Conservation (phyloP, 2,113 vertebrate genomes). For the Mohoua ochrocephala region DNA sequence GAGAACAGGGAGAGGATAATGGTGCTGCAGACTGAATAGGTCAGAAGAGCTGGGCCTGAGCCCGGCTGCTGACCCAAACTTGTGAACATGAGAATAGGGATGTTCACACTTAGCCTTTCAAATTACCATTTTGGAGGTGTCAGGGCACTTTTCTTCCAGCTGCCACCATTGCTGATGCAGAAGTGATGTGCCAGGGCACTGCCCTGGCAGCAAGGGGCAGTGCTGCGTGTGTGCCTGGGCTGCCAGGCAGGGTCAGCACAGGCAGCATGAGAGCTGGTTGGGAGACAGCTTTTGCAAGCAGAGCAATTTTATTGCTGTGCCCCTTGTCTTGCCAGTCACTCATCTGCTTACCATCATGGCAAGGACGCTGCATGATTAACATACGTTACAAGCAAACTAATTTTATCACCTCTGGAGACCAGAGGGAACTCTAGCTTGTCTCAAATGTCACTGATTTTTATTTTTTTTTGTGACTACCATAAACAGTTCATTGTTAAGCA, state of each 20-base stretch:
- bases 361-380: neutral
- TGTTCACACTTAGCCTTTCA: neutral
- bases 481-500: neutral
- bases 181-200: neutral
- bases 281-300: neutral
- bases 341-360: rapidly evolving
- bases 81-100: neutral
- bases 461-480: neutral
- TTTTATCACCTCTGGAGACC: neutral
- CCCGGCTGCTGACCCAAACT: rapidly evolving
- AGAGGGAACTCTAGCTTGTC: neutral
- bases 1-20: neutral
- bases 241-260: neutral
- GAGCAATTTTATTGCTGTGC: neutral
- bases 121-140: neutral
- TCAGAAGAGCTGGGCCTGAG: neutral
- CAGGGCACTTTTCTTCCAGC: neutral
- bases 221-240: rapidly evolving
- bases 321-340: neutral
- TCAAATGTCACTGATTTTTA: neutral
- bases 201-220: neutral
- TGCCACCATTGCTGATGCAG: neutral
- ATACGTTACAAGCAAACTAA: neutral
- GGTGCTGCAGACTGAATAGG: neutral
- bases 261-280: neutral